Conservation (phyloP, 2,797 vertebrate genomes). For the Lepilemur septentrionalis region DNA sequence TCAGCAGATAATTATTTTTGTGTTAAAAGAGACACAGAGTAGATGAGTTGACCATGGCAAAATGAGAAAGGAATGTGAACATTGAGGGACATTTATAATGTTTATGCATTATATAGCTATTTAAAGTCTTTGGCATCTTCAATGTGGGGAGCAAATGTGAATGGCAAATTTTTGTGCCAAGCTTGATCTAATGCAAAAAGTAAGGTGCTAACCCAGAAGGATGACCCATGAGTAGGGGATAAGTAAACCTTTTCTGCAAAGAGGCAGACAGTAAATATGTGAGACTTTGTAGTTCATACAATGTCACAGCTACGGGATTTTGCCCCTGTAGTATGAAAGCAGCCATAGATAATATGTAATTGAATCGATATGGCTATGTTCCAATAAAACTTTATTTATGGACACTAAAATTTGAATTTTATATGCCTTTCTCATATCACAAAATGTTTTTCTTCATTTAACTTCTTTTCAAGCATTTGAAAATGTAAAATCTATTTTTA, state of each 20-base stretch:
- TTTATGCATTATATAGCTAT: conserved; percentile 14
- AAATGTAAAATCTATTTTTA: not conserved
- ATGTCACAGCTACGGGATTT: not conserved
- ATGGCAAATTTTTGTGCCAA: not conserved
- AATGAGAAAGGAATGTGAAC: not conserved
- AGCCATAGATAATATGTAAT: not conserved
- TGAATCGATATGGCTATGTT: not conserved
- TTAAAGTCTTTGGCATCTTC: not conserved
- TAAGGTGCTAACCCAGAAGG: not conserved
- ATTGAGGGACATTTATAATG: not conserved
- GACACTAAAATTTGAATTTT: not conserved
- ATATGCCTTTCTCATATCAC: not conserved
- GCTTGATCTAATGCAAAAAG: not conserved
- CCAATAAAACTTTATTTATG: not conserved
- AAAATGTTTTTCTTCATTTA: not conserved
- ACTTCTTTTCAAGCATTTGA: not conserved
- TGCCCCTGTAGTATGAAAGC: not conserved
- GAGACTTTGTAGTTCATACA: not conserved
- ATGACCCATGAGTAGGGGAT: not conserved
- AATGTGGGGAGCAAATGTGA: not conserved
- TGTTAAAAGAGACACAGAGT: not conserved
- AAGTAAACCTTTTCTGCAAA: not conserved
- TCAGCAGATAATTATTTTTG: not conserved
- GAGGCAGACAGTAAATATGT: not conserved
- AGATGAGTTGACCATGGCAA: not conserved